Percentiles rank a stretch among this genome's conserved stretches.
These are phyloP conservation scores for Crypturellus undulatus DNA, from an alignment of 2,113 vertebrate species.

Conservation along the genomic window DNA sequence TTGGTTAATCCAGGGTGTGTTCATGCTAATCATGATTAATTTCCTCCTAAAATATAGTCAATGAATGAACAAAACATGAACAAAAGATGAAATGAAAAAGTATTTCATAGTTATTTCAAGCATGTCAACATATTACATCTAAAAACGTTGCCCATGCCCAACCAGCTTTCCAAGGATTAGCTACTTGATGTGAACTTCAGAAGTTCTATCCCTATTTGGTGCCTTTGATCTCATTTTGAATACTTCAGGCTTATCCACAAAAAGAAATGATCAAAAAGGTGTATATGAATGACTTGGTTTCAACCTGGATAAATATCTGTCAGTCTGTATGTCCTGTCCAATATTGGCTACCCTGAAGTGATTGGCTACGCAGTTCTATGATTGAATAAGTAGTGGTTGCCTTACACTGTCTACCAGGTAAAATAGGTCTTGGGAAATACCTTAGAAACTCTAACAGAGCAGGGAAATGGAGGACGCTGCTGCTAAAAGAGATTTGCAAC, in stretches of 20 bases:
- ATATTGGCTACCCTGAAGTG: neutral
- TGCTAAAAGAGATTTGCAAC: neutral
- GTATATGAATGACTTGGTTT: neutral
- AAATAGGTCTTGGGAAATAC: neutral
- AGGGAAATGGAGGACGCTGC: neutral
- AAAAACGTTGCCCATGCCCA: neutral
- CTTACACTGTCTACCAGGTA: neutral
- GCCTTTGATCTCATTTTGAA: neutral
- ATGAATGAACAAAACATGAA: neutral
- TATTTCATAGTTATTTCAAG: neutral
- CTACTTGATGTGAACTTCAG: neutral
- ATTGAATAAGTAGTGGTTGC: neutral
- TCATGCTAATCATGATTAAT: neutral
- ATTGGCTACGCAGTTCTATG: neutral
- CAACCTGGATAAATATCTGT: neutral
- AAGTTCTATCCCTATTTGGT: neutral
- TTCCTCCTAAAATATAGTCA: neutral
- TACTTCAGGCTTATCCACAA: neutral
- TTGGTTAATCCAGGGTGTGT: neutral
- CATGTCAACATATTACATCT: neutral
- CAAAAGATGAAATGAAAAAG: neutral
- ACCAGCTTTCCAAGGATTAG: neutral
- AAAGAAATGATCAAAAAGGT: neutral
- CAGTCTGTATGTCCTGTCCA: neutral
- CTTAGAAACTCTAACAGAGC: neutral